Evolutionary conservation across 2,888 invertebrate species (phyloP), one percentile per base, ranked within the genome.

Genomic region (Bombylius discolor): DNA sequence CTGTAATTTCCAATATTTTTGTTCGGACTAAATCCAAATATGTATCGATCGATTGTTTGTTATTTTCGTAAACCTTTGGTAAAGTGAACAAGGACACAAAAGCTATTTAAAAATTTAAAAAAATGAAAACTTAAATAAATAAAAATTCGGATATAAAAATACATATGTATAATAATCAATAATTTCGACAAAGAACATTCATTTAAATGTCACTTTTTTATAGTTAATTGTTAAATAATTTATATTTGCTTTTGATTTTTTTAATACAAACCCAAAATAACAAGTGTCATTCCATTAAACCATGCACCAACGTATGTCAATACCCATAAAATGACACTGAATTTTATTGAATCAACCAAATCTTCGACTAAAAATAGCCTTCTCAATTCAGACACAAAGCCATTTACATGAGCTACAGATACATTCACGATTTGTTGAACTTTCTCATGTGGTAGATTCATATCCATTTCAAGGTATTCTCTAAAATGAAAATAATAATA

Each of bases 241-340:
- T 23, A 23, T 23, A 23, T 23, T 23, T 23, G 3, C 39, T 39
- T 8, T 9, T 23, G 23, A 42, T 11, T 49, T 11, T 53, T 55
- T 44, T 51, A 53, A 9, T 51, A 69, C 81, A 77, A 73, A 94
- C 96, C 89, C 71, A 98, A 83, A 71, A 97, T 95, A 71, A 98
- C 85, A 67, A 99, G 85, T 66, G 97, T 96, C 87, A 98, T 91
- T 76, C 97, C 98, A 77, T 98, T 98, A 82, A 99, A 97, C 91
- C 95, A 97, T 68, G 95, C 87, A 70, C 98, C 98, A 69, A 98
- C 81, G 76, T 97, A 98, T 60, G 98, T 98, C 77, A 98, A 82
- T 69, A 89, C 87, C 96, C 96, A 98, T 73, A 98, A 81, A 68
- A 94, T 79, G 65, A 94, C 85, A 66, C 89, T 94, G 77, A 98